Base-by-base conservation (phyloP, 2,113 vertebrate species). In the Passer domesticus region DNA sequence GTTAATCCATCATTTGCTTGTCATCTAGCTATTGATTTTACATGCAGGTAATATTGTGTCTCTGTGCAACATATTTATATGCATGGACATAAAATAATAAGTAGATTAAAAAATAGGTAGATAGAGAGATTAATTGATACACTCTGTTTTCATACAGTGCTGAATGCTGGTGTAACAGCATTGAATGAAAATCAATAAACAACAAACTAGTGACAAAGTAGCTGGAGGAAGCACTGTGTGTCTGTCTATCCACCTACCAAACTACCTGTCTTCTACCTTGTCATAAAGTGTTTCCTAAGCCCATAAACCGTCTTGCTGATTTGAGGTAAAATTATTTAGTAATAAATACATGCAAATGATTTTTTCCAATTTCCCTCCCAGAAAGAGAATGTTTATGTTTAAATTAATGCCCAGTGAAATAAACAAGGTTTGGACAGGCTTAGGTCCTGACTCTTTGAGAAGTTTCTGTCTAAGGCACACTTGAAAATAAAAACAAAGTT, bases 1-100 rank as follows among this genome's bases (percentile, higher is more conserved):
- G 56, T 72, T 90, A 94, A 92, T 96, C 83, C 70, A 49, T 89
- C 88, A 82, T 89, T 85, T 96, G 43, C 46, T 86, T 86, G 63
- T 86, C 79, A 75, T 77, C 66, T 17, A 80, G 64, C 20, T 90
- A 88, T 92, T 86, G 87, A 86, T 97, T 94, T 86, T 90, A 56
- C 15, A 25, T 41, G 35, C 23, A 60, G 49, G 60, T 72, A 64
- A 83, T 83, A 68, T 8, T 3, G 3, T 39, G 47, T 67, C 31
- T 37, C 23, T 33, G 39, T 49, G 37, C 44, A 82, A 78, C 25
- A 8, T 27, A 46, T 83, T 77, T 89, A 64, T 83, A 93, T 59
- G 52, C 24, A 49, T 27, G 58, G 37, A 24, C 22, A 60, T 77
- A 55, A 74, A 80, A 74, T 31, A 78, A 46, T 72, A 72, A 80